Evolutionary conservation across 2,888 invertebrate species (phyloP).

Genomic region (Folsomia manolachei): DNA sequence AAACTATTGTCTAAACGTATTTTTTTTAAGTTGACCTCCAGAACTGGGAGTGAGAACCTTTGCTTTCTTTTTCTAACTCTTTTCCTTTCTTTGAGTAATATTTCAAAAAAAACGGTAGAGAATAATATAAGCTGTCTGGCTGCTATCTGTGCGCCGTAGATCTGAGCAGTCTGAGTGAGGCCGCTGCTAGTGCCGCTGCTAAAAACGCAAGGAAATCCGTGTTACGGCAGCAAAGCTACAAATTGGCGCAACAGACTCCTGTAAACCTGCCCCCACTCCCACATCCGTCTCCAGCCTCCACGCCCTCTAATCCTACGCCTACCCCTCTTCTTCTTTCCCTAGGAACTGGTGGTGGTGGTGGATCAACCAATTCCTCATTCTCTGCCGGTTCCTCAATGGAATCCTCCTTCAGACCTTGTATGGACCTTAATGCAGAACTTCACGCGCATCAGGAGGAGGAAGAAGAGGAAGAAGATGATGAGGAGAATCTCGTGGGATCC

Average conservation of each 20-base stretch:
- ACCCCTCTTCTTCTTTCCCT: neutral
- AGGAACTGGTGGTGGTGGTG: slow-evolving; percentile 18
- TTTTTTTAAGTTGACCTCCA: no score
- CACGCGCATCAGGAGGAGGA: slow-evolving; percentile 34
- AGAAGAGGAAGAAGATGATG: slow-evolving; percentile 38
- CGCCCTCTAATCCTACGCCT: slow-evolving; percentile 8
- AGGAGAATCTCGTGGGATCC: slow-evolving; percentile 31
- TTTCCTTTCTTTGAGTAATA: no score
- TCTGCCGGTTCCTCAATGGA: neutral
- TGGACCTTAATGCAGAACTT: neutral
- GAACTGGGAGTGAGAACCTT: neutral
- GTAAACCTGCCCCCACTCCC: slow-evolving; percentile 74
- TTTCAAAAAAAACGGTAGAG: neutral
- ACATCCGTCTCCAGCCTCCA: slow-evolving; percentile 45
- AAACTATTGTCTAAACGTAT: no score
- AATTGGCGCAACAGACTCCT: slow-evolving; percentile 75
- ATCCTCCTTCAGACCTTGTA: neutral
- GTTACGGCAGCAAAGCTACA: slow-evolving; percentile 81
- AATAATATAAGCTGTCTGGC: neutral
- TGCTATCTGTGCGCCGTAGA: slow-evolving; percentile 4
- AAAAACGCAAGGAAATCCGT: slow-evolving; percentile 53
- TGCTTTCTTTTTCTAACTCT: neutral
- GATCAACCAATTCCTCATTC: slow-evolving; percentile 17
- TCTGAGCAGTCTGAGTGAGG: slow-evolving; percentile 24
- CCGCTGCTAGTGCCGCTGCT: slow-evolving; percentile 1